Evolutionary conservation across 1,140 invertebrate species (phyloP).

Genomic region (Drosophila eugracilis): DNA sequence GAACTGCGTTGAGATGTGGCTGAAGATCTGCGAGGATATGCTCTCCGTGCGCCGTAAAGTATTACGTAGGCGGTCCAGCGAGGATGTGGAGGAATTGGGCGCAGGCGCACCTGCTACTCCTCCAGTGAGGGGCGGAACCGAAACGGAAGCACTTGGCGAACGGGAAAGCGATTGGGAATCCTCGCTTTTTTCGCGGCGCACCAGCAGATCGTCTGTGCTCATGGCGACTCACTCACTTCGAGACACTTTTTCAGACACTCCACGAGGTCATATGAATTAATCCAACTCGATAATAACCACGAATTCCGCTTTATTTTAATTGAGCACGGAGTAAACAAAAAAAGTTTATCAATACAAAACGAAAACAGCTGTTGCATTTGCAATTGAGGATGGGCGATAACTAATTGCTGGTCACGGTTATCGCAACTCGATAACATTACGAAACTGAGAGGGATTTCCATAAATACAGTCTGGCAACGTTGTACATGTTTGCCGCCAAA

Average conservation of each 20-base stretch:
- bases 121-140: constrained; percentile 37
- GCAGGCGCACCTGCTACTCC: constrained; percentile 32
- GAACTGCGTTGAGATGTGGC: constrained; percentile 73
- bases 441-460: too few species aligned
- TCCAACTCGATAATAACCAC: not conserved
- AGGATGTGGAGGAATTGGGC: constrained; percentile 47
- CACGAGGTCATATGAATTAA: constrained; percentile 13
- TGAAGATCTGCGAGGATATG: constrained; percentile 73
- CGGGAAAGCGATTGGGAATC: constrained; percentile 54
- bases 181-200: constrained; percentile 73
- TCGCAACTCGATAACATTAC: constrained; percentile 1
- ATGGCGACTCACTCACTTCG: constrained; percentile 39
- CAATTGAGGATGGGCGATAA: constrained; percentile 1
- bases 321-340: constrained; percentile 61
- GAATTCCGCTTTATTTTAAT: constrained; percentile 12
- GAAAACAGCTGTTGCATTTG: constrained; percentile 68
- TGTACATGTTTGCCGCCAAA: constrained; percentile 56
- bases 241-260: not conserved
- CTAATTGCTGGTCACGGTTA: not conserved
- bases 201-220: constrained; percentile 73
- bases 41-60: constrained; percentile 80
- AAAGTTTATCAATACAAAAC: constrained; percentile 48
- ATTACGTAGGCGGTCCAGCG: constrained; percentile 75
- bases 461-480: not conserved
- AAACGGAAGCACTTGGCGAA: constrained; percentile 20